Base-by-base conservation (phyloP, 2,797 vertebrate species). In the Ceryle rudis region DNA sequence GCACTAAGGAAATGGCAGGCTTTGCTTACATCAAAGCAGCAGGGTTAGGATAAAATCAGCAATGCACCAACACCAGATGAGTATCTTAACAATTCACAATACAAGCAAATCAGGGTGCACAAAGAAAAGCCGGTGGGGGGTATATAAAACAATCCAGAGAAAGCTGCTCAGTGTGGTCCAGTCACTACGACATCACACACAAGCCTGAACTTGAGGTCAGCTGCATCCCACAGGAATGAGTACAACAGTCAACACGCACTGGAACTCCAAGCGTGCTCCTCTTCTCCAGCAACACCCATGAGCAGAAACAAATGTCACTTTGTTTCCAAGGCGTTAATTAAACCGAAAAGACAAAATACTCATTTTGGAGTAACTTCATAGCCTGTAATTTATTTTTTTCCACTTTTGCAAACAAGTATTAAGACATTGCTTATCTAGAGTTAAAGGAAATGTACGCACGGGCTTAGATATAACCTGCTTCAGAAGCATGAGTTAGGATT, bases 391-490 rank as follows among this genome's bases (percentile, higher is more conserved):
- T 6, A 26, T 28, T 23, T 18, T 26, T 22, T 15, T 1, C 49
- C 47, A 49, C 7, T 47, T 66, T 62, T n/a, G 28, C 44, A 31
- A 64, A 55, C 4, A 19, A 13, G 14, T 14, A 11, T 57, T n/a
- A 65, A 60, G 72, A 70, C 6, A 6, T 13, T 37, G 44, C 37
- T 69, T 49, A 33, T 33, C 31, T 25, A 15, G 41, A 71, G 37
- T 31, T 49, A 72, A 61, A 78, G 54, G 33, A 81, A 70, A 67
- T 0, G 0, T 10, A 37, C 3, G 5, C 29, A 19, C 0, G 12
- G 62, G 35, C 5, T 77, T 25, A 41, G 67, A 22, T 21, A 37
- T 2, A 49, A 83, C 21, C 57, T 42, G 39, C 46, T 51, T 37
- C 52, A 83, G n/a, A 31, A 31, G 44, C 31, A 11, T 4, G 11